Percentiles rank a stretch among this genome's conserved stretches.
Conservation (phyloP, 1,140 invertebrate species). For the Bombus fervidus region DNA sequence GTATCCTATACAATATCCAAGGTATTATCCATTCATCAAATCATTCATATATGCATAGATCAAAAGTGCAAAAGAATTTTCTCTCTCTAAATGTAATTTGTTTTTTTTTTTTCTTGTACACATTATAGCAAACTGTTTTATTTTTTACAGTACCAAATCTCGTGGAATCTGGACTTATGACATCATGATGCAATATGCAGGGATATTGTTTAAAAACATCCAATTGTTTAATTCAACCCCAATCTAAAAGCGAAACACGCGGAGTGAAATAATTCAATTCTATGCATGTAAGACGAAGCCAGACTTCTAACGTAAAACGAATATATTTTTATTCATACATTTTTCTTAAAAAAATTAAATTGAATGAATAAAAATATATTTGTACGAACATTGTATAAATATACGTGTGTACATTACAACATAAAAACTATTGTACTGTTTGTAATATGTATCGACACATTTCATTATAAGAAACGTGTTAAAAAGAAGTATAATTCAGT, state of each 20-base stretch:
- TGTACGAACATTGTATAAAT: background rate
- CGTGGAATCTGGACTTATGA: slow-evolving; percentile 59
- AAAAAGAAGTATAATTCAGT: background rate
- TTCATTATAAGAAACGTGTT: slow-evolving; percentile 6
- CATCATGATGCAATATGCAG: slow-evolving; percentile 29
- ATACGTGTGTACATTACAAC: slow-evolving; percentile 19
- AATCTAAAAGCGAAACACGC: slow-evolving; percentile 15
- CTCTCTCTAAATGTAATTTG: background rate
- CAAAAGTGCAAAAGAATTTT: background rate
- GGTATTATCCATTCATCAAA: slow-evolving; percentile 21
- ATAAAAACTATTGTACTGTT: slow-evolving; percentile 8
- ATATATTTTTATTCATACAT: slow-evolving; percentile 52
- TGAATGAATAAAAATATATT: slow-evolving; percentile 45
- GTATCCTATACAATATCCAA: slow-evolving; percentile 4
- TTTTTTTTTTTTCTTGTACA: background rate
- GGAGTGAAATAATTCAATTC: slow-evolving; percentile 19
- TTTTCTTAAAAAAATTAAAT: slow-evolving; percentile 5
- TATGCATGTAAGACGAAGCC: slow-evolving; percentile 1
- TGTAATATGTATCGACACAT: background rate
- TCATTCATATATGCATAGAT: background rate
- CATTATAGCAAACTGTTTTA: background rate
- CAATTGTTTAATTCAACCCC: slow-evolving; percentile 12
- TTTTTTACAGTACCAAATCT: slow-evolving; percentile 61
- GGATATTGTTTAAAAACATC: slow-evolving; percentile 16
- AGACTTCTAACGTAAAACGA: background rate